Percentiles rank a stretch among this genome's conserved stretches.
Evolutionary conservation across 1,140 invertebrate species (phyloP).

Genomic region (Orchestia grillus): DNA sequence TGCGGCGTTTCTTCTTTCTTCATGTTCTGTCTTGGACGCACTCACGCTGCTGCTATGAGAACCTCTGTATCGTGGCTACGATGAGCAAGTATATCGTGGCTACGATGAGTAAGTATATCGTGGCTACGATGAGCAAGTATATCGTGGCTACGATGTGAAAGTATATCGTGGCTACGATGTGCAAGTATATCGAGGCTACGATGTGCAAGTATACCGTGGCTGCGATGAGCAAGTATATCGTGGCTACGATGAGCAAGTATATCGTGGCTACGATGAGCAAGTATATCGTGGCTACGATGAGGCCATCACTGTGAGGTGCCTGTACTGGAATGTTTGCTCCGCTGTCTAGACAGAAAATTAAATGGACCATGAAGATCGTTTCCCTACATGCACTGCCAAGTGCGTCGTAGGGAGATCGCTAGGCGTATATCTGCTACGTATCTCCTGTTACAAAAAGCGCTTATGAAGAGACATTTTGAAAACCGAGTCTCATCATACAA

Average conservation of each 20-base stretch:
- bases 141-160: too few relatives aligned
- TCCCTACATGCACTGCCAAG: not conserved
- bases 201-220: too few relatives aligned
- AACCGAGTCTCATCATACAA: not conserved
- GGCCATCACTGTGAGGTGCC: not conserved
- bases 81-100: too few relatives aligned
- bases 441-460: not conserved
- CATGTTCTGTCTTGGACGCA: not conserved
- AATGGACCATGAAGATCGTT: not conserved
- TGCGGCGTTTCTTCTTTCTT: not conserved
- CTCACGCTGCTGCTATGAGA: not conserved
- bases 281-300: not conserved
- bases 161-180: too few relatives aligned
- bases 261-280: too few relatives aligned
- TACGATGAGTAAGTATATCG: too few relatives aligned
- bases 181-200: too few relatives aligned
- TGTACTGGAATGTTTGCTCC: not conserved
- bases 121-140: not conserved
- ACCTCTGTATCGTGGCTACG: too few relatives aligned
- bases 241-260: not conserved
- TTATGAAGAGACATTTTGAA: not conserved
- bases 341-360: not conserved
- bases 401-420: not conserved
- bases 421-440: not conserved
- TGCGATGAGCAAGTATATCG: too few relatives aligned